Evolutionary conservation across 2,888 invertebrate species (phyloP), one percentile per base, ranked within the genome.

Genomic region (Standfussiana lucernea): DNA sequence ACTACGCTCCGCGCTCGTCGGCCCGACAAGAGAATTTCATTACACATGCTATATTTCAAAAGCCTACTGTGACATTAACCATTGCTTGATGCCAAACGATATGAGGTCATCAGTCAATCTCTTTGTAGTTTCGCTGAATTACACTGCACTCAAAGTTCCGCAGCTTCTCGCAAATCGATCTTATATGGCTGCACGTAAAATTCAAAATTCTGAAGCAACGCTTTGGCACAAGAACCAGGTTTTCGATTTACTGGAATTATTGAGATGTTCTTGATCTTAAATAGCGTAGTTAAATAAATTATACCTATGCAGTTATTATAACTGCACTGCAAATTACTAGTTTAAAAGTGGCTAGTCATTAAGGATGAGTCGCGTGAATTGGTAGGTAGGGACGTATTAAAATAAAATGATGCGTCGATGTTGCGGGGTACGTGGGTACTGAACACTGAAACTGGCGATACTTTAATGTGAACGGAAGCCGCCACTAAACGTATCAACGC

Each of bases 401-500:
- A 86, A 89, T 86, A 81, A 89, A 88, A 89, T 86, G 86, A 86
- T 80, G 88, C 77, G 71, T 89, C 86, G 85, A 89, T 89, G 90
- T 85, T 83, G 73, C 75, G 77, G 79, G 59, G 80, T 37, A 24
- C 24, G 62, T 24, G 10, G 62, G 18, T 84, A 89, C 87, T 7
- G 28, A 59, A 18, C 86, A 79, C 72, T 78, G 79, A 82, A 80
- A 86, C 86, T 82, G 87, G 85, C 89, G 83, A 89, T 82, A 88
- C 90, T 91, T 89, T 89, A 91, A 93, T 91, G 90, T 86, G 90
- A 93, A 91, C 95, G 96, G 96, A 96, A 94, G 92, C 88, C 73
- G 86, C 79, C 89, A 89, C 91, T 96, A 95, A 96, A 96, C 84
- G 90, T 91, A 92, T 96, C 96, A 95, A 92, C 96, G 90, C 93